Conservation (phyloP, 2,888 invertebrate species). For the Pomacea canaliculata region DNA sequence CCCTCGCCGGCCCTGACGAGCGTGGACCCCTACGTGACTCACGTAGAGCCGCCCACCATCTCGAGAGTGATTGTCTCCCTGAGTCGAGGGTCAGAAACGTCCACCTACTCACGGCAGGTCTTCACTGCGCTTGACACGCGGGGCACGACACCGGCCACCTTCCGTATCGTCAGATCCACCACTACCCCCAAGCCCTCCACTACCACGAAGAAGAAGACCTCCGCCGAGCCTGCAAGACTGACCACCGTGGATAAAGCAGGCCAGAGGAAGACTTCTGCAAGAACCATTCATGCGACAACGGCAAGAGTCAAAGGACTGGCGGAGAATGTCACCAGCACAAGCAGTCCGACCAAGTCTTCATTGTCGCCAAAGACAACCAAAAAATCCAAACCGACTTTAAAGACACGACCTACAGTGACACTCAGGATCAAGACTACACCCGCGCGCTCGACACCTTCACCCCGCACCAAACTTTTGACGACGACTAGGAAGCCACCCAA, state of each 20-base stretch:
- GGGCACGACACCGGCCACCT: slow-evolving; percentile 4
- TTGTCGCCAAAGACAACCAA: no score
- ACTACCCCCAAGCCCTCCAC: neutral
- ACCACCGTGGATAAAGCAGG: neutral
- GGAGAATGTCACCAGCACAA: no score
- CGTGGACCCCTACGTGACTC: neutral
- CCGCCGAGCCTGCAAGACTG: neutral
- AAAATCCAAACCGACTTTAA: no score
- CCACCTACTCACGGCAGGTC: slow-evolving; percentile 10
- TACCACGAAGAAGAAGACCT: neutral
- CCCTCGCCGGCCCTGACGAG: no score
- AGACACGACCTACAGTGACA: no score
- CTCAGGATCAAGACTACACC: no score
- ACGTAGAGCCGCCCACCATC: neutral
- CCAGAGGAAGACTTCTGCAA: neutral
- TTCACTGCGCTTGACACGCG: neutral
- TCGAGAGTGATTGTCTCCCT: slow-evolving; percentile 10
- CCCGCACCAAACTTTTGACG: neutral
- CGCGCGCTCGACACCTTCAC: no score
- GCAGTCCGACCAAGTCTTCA: no score
- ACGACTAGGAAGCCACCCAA: neutral
- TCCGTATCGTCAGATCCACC: neutral
- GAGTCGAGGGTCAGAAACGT: slow-evolving; percentile 11
- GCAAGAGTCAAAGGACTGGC: no score
- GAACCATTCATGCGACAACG: neutral